Evolutionary conservation across 2,888 invertebrate species (phyloP), one percentile per base, ranked within the genome.

Genomic region (Agrochola circellaris): DNA sequence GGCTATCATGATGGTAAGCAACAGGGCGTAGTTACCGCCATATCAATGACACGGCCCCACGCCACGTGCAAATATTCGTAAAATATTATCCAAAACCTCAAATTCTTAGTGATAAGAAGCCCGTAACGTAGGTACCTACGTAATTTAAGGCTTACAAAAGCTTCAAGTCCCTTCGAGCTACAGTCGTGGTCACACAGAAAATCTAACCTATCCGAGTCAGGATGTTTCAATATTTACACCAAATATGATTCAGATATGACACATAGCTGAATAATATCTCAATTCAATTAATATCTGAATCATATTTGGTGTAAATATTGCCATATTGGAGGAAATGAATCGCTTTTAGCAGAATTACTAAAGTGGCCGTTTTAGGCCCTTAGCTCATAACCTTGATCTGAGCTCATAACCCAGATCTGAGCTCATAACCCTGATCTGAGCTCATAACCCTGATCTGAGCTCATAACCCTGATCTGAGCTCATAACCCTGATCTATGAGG

Each of bases 1-100:
- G 0, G 67, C 85, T 20, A 54, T 94, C 23, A 87, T 96, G 30
- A 79, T 93, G 92, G 96, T 95, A 79, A 87, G 88, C 62, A 62
- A 20, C 20, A 20, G 17, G 6, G 34, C 17, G n/a, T 54, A 34
- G 11, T 17, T n/a, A 17, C n/a, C 17, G n/a, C 54, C 54, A n/a
- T 51, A 30, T 67, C 23, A 23, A 30, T 15, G 9, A 5, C 30
- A 66, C 45, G 26, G 20, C 0, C 66, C 30, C 15, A 30, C 23
- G n/a, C n/a, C n/a, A 8, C 15, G 15, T 48, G 48, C 48, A 30
- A 26, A 48, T 48, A 48, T 26, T 66, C 13, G 2, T 66, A 48
- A 56, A 48, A 48, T n/a, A 6, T n/a, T n/a, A 13, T 58, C n/a
- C 56, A 13, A 56, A n/a, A 56, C n/a, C n/a, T 58, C 15, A 26